A percentile compares a stretch with the other conserved stretches of the same genome.
Conservation (phyloP, 2,888 invertebrate genomes). For the Trachelus stipa region DNA sequence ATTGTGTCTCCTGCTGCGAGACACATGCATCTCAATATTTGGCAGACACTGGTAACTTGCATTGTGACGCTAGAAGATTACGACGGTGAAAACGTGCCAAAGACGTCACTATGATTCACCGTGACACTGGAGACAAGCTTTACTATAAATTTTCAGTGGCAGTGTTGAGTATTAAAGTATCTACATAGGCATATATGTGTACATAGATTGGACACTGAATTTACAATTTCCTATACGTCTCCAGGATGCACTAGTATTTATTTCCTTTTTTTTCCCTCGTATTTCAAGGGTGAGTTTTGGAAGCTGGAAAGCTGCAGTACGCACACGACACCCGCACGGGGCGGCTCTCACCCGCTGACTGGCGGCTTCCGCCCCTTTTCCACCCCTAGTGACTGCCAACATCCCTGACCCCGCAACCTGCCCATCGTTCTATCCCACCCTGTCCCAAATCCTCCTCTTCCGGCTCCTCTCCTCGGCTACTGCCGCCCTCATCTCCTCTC, state of each 20-base stretch:
- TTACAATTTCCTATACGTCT: not conserved
- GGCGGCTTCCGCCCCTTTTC: slow-evolving; percentile 58
- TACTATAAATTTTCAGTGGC: not conserved
- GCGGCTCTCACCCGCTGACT: slow-evolving; percentile 61
- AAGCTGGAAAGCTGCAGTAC: slow-evolving; percentile 12
- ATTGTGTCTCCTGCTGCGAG: slow-evolving; percentile 28
- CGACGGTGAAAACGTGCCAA: not conserved
- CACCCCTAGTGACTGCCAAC: slow-evolving; percentile 46
- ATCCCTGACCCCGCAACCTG: slow-evolving; percentile 41
- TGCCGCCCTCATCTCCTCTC: slow-evolving; percentile 28
- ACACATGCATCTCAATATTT: slow-evolving; percentile 2
- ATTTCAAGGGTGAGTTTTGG: not conserved
- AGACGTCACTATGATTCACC: not conserved
- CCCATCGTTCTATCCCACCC: slow-evolving; percentile 17
- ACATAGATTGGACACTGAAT: not conserved
- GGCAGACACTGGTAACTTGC: not conserved
- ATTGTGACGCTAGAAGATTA: not conserved
- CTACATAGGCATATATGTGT: not conserved
- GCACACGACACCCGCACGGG: slow-evolving; percentile 51
- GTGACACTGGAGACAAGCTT: not conserved
- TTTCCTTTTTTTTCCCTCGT: not conserved
- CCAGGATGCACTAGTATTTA: not conserved
- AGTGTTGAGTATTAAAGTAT: not conserved
- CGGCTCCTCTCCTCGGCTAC: slow-evolving; percentile 33
- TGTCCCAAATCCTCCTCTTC: slow-evolving; percentile 30